phyloP scores from a whole-genome alignment of 2,888 invertebrate species.

The Drosophila nr. fundita region DNA sequence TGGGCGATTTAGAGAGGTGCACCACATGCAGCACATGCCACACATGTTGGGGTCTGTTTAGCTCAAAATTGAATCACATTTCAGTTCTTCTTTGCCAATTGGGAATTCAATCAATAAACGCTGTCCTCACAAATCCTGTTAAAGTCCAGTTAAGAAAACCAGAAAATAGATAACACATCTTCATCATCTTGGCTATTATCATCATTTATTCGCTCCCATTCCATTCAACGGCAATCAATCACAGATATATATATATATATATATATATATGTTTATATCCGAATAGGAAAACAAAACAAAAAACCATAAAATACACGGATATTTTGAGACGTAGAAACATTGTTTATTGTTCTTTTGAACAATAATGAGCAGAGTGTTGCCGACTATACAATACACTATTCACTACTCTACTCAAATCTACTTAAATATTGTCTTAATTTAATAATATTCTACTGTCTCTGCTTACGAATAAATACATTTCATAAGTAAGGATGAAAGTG shows the following conservation, averaged over 20 bases:
- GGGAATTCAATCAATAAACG: constrained; percentile 19
- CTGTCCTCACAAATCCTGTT: constrained; percentile 12
- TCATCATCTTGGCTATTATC: constrained; percentile 8
- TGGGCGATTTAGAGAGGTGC: not conserved
- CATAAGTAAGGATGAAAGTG: not conserved
- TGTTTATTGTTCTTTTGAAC: not conserved
- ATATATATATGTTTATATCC: too few relatives aligned
- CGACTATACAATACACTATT: not conserved
- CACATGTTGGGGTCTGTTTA: not conserved
- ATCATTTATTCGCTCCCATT: constrained; percentile 3
- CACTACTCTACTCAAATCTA: not conserved
- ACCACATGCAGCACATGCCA: not conserved
- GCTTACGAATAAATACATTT: not conserved
- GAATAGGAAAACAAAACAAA: not conserved
- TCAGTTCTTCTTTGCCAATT: constrained; percentile 11
- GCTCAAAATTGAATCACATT: constrained; percentile 44
- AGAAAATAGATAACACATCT: constrained; percentile 4
- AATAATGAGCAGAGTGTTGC: not conserved
- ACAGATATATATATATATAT: constrained; percentile 6
- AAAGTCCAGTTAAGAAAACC: constrained; percentile 15
- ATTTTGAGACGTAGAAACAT: not conserved
- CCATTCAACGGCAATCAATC: constrained; percentile 21
- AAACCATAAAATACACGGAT: too few relatives aligned
- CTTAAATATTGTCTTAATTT: not conserved
- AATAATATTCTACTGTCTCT: not conserved